Evolutionary conservation across 1,140 invertebrate species (phyloP).

Genomic region (Drosophila teissieri): DNA sequence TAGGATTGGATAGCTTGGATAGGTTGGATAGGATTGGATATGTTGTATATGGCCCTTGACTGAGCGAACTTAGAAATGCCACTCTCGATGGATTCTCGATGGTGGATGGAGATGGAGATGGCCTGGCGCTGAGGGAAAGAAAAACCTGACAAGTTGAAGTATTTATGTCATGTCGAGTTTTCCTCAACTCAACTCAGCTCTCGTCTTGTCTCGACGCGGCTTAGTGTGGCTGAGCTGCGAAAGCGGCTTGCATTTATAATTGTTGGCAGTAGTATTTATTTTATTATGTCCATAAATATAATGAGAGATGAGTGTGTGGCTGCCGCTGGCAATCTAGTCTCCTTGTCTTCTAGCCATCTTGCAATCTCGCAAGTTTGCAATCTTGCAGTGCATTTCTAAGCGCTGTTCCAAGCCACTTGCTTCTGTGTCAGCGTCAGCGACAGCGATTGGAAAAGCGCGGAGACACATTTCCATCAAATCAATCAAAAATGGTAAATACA

Average conservation of each 20-base stretch:
- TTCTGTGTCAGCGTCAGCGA: slow-evolving; percentile 59
- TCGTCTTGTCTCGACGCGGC: slow-evolving; percentile 14
- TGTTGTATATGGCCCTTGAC: slow-evolving; percentile 8
- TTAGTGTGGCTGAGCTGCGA: slow-evolving; percentile 59
- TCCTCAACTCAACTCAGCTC: too few relatives aligned
- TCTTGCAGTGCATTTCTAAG: slow-evolving; percentile 41
- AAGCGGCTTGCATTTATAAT: slow-evolving; percentile 81
- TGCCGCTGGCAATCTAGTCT: slow-evolving; percentile 1
- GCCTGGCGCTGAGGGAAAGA: slow-evolving; percentile 22
- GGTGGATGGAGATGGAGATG: slow-evolving; percentile 1
- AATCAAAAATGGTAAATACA: slow-evolving; percentile 83
- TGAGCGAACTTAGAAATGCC: slow-evolving; percentile 13
- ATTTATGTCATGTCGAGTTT: slow-evolving; percentile 79
- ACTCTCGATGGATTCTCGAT: slow-evolving; percentile 4
- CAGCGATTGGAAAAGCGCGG: slow-evolving; percentile 54
- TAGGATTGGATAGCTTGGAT: slow-evolving; percentile 3
- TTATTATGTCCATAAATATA: slow-evolving; percentile 83
- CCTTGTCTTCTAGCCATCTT: not conserved
- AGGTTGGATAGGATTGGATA: slow-evolving; percentile 15
- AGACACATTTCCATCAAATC: slow-evolving; percentile 83
- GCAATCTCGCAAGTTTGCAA: not conserved
- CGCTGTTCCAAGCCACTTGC: slow-evolving; percentile 18
- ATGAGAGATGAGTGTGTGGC: slow-evolving; percentile 72
- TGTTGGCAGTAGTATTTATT: slow-evolving; percentile 79
- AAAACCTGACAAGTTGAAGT: slow-evolving; percentile 58